phyloP scores from a whole-genome alignment of 2,888 invertebrate genomes.

The Gymnocheta viridis region DNA sequence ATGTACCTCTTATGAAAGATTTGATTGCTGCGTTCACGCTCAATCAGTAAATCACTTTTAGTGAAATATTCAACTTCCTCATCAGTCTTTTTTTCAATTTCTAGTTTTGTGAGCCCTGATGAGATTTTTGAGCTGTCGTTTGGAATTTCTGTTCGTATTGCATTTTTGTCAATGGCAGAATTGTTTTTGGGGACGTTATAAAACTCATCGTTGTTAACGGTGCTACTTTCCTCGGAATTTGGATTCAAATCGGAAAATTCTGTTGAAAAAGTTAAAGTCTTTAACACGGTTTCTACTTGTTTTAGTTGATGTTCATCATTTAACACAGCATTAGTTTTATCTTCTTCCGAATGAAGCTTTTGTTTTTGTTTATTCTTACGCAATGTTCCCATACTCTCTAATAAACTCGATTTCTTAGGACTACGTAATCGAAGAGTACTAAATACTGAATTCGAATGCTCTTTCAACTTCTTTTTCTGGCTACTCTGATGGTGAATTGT shows the following conservation, averaged over 20 bases:
- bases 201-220: slow-evolving; percentile 70
- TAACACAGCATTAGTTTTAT: slow-evolving; percentile 8
- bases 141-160: slow-evolving; percentile 12
- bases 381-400: slow-evolving; percentile 80
- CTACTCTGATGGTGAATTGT: slow-evolving; percentile 55
- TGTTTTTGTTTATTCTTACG: slow-evolving; percentile 77
- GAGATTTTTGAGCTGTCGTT: slow-evolving; percentile 15
- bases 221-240: slow-evolving; percentile 10
- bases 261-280: slow-evolving; percentile 80
- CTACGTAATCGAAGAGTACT: slow-evolving; percentile 79
- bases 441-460: slow-evolving; percentile 76
- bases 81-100: slow-evolving; percentile 76
- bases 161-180: slow-evolving; percentile 71
- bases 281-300: slow-evolving; percentile 76
- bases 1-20: slow-evolving; percentile 41
- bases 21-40: slow-evolving; percentile 74
- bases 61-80: slow-evolving; percentile 80
- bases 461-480: slow-evolving; percentile 77
- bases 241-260: slow-evolving; percentile 77
- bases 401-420: slow-evolving; percentile 77
- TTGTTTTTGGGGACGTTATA: slow-evolving; percentile 81
- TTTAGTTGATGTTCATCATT: slow-evolving; percentile 74
- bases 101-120: slow-evolving; percentile 57
- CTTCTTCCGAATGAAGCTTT: slow-evolving; percentile 69
- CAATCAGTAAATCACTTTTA: slow-evolving; percentile 80